phyloP scores from a whole-genome alignment of 2,113 vertebrate genomes.

The Oxygymnocypris stewartii region DNA sequence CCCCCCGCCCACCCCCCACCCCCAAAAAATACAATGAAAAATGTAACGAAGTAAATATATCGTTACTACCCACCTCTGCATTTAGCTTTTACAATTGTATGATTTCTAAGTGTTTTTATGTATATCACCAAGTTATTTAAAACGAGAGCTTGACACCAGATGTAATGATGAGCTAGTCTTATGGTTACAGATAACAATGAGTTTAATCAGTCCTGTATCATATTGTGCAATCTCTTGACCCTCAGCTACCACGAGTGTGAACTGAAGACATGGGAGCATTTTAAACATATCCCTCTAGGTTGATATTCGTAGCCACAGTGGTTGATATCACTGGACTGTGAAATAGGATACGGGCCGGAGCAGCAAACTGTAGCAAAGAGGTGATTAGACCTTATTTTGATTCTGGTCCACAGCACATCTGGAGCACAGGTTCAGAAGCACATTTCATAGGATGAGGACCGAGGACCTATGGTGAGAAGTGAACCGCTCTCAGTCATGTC shows the following conservation, averaged over 20 bases:
- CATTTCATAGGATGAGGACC: neutral
- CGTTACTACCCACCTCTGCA: no score
- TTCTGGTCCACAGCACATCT: constrained; percentile 20
- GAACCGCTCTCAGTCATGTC: neutral
- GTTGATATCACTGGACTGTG: constrained; percentile 38
- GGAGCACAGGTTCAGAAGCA: neutral
- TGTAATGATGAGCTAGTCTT: neutral
- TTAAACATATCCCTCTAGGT: constrained; percentile 8
- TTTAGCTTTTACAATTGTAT: neutral
- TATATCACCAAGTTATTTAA: neutral
- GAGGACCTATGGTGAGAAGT: neutral
- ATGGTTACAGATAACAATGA: neutral
- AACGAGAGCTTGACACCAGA: neutral
- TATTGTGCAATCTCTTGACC: constrained; percentile 12
- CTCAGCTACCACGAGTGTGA: constrained; percentile 11
- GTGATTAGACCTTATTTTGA: constrained; percentile 33
- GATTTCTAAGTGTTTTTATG: neutral
- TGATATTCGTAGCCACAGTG: constrained; percentile 14
- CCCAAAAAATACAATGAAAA: no score
- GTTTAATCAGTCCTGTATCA: neutral
- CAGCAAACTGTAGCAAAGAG: constrained; percentile 34
- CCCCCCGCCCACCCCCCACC: no score
- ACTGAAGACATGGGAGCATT: neutral
- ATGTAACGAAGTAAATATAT: no score
- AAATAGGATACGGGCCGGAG: constrained; percentile 37